Percentiles rank a stretch among this genome's conserved stretches.
Evolutionary conservation across 2,113 vertebrate genomes (phyloP).

Genomic region (Lagopus muta): DNA sequence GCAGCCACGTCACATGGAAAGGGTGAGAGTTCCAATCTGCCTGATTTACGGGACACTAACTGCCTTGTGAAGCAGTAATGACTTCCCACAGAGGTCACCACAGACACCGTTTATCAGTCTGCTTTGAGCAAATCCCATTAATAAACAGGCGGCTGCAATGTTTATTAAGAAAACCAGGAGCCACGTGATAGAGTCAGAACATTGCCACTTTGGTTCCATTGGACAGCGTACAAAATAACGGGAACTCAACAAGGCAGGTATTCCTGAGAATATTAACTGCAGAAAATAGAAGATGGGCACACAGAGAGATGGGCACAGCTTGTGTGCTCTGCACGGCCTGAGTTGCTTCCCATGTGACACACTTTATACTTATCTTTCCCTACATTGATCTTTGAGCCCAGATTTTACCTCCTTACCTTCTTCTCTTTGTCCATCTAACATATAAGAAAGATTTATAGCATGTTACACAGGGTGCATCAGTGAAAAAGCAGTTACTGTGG

Average conservation of each 20-base stretch:
- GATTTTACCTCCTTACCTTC: conserved; percentile 60
- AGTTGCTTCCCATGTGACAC: neutral
- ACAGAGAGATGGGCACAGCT: neutral
- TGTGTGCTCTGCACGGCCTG: neutral
- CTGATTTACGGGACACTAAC: conserved; percentile 53
- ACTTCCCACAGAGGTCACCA: conserved; percentile 48
- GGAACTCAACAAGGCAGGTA: neutral
- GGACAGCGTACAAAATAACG: neutral
- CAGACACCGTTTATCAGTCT: conserved; percentile 43
- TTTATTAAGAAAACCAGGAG: conserved; percentile 38
- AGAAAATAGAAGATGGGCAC: neutral
- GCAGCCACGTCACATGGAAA: neutral
- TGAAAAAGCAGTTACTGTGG: conserved; percentile 64
- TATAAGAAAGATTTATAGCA: conserved; percentile 60
- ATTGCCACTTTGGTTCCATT: neutral
- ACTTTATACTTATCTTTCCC: conserved; percentile 25
- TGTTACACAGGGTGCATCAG: conserved; percentile 44
- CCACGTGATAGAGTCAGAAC: neutral
- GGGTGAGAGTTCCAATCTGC: neutral
- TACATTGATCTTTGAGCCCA: conserved; percentile 24
- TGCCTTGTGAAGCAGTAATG: neutral
- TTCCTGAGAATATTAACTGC: conserved; percentile 1
- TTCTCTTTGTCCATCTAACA: conserved; percentile 43
- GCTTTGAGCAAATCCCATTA: conserved; percentile 37
- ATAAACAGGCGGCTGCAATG: conserved; percentile 33